Evolutionary conservation across 2,113 vertebrate species (phyloP).

Genomic region (Psilopsiagon aurifrons): DNA sequence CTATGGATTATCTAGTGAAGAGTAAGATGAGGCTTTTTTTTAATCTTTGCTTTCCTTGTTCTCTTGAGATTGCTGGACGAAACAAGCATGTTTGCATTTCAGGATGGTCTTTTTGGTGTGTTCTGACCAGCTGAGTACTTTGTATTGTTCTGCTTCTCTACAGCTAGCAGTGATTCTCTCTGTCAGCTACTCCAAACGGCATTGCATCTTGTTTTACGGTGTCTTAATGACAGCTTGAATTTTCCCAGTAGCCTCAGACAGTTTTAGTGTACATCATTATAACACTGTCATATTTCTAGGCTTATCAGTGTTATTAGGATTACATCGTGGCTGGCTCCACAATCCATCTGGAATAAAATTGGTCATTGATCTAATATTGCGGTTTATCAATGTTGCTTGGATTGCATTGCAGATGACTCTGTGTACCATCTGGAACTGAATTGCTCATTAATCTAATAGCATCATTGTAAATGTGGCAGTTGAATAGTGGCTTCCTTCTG

Average conservation of each 20-base stretch:
- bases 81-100: background rate
- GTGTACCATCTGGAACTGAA: conserved; percentile 32
- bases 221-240: conserved; percentile 4
- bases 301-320: conserved; percentile 29
- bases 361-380: conserved; percentile 55
- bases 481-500: background rate
- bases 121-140: background rate
- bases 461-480: background rate
- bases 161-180: background rate
- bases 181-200: background rate
- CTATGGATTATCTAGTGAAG: background rate
- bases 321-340: conserved; percentile 11
- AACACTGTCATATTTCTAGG: conserved; percentile 13
- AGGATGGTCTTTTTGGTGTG: background rate
- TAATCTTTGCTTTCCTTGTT: background rate
- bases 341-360: conserved; percentile 53
- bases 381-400: conserved; percentile 15
- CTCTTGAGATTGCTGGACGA: background rate
- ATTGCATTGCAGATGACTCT: conserved; percentile 20
- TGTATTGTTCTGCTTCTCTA: background rate
- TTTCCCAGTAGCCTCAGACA: conserved; percentile 5
- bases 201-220: background rate
- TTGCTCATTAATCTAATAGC: conserved; percentile 30
- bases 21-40: background rate
- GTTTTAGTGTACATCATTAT: background rate